Conservation (phyloP, 2,888 invertebrate genomes). For the Eupithecia vulgata region DNA sequence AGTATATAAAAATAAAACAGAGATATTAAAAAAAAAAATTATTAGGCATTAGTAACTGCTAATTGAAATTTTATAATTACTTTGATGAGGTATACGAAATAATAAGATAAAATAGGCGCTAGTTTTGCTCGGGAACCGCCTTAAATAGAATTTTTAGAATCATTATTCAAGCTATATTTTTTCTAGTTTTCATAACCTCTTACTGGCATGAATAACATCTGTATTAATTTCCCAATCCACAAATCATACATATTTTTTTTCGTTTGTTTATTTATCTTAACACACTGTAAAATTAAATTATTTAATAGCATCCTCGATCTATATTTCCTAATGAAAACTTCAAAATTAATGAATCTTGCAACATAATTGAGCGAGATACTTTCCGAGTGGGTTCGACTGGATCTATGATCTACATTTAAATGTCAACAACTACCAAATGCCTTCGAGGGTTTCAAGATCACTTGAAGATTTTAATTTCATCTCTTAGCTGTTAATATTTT, state of each 20-base stretch:
- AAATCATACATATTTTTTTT: not conserved
- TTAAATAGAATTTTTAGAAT: too few relatives aligned
- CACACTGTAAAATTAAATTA: conserved; percentile 12
- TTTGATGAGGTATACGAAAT: too few relatives aligned
- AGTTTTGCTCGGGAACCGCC: too few relatives aligned
- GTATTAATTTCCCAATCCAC: not conserved
- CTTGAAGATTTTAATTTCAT: conserved; percentile 5
- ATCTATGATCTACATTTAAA: conserved; percentile 8
- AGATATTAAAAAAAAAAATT: too few relatives aligned
- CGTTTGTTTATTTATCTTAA: not conserved
- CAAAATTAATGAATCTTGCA: not conserved
- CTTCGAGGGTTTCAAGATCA: not conserved
- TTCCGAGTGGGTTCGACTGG: not conserved
- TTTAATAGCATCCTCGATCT: not conserved
- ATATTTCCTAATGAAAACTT: not conserved
- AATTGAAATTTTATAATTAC: too few relatives aligned
- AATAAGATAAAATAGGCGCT: too few relatives aligned
- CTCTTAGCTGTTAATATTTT: not conserved
- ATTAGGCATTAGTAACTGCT: too few relatives aligned
- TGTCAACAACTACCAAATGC: conserved; percentile 6
- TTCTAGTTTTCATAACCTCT: not conserved
- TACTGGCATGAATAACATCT: not conserved
- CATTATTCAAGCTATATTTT: too few relatives aligned
- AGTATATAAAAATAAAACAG: too few relatives aligned
- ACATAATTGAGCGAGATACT: not conserved